Evolutionary conservation across 2,888 invertebrate genomes (phyloP).

Genomic region (Heliconius ethilla): DNA sequence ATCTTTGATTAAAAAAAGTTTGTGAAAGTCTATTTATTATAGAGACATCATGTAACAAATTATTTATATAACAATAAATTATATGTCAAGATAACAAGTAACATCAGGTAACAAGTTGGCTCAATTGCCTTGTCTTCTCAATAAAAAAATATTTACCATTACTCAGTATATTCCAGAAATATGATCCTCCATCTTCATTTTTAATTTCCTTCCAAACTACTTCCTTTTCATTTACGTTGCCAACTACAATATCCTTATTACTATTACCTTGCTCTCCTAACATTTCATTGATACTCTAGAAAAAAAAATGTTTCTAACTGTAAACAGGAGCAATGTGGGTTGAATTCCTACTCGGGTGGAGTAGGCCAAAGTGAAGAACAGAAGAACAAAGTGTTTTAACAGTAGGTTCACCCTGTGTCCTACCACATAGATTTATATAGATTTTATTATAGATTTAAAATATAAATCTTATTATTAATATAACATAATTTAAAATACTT

Average conservation of each 20-base stretch:
- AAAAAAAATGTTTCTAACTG: slow-evolving; percentile 43
- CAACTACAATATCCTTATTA: slow-evolving; percentile 51
- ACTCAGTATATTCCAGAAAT: slow-evolving; percentile 93
- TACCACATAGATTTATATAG: not conserved
- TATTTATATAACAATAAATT: too few species aligned
- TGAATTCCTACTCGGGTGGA: not conserved
- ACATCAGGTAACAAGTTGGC: too few species aligned
- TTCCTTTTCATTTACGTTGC: slow-evolving; percentile 45
- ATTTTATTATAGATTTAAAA: too few species aligned
- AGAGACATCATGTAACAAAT: too few species aligned
- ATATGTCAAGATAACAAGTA: too few species aligned
- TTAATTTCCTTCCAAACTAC: slow-evolving; percentile 89
- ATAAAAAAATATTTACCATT: slow-evolving; percentile 81
- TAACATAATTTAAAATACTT: not conserved
- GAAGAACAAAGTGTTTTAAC: not conserved
- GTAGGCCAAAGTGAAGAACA: too few species aligned
- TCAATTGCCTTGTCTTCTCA: not conserved
- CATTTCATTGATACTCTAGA: slow-evolving; percentile 71
- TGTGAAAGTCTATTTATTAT: too few species aligned
- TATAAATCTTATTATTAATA: not conserved
- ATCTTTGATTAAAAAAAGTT: too few species aligned
- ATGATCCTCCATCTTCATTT: slow-evolving; percentile 88
- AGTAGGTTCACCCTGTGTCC: not conserved
- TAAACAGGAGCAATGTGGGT: not conserved
- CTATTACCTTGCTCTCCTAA: slow-evolving; percentile 58